Evolutionary conservation across 2,113 vertebrate genomes (phyloP), one percentile per base, ranked within the genome.

Genomic region (Ellobius talpinus): DNA sequence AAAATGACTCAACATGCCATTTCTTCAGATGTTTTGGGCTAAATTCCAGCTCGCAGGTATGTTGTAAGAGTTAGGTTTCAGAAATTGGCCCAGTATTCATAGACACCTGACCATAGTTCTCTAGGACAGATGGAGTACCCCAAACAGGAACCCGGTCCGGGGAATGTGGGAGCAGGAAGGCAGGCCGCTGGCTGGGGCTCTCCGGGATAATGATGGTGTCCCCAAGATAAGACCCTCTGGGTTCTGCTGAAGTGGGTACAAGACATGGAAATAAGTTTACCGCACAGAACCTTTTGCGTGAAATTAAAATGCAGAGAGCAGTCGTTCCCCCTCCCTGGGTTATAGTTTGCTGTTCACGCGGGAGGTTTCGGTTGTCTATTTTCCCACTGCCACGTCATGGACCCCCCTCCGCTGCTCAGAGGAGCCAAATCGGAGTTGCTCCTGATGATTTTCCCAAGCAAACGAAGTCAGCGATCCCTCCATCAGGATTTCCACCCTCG

Each of bases 181-280:
- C 98, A 98, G 98, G 98, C 98, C 96, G 96, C 96, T 90, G 98
- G 96, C 97, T 87, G 95, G 68, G 65, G 96, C 96, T 97, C 97
- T 97, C 98, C 97, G 42, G 94, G 95, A 94, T 66, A 87, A 96
- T 74, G 96, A 96, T 50, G 97, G 12, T 68, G 33, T 70, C 21
- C 65, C 85, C 82, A 65, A n/a, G 45, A 70, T 2, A 87, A 33
- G 66, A 87, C 85, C 66, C 89, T 97, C 96, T 81, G 97, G 76
- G 70, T 94, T 94, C 97, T 82, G 93, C 95, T 95, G 93, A 97
- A 97, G 94, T 97, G 96, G 97, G 97, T 92, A 96, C 96, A 79
- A 96, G 97, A 93, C 97, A 95, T 93, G 96, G 98, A 98, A 98
- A 98, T 97, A 98, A 98, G 98, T 98, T 98, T 98, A 97, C 93